Percentiles rank a stretch among this genome's conserved stretches.
phyloP scores from a whole-genome alignment of 1,140 invertebrate species.

The Drosophila tristis region DNA sequence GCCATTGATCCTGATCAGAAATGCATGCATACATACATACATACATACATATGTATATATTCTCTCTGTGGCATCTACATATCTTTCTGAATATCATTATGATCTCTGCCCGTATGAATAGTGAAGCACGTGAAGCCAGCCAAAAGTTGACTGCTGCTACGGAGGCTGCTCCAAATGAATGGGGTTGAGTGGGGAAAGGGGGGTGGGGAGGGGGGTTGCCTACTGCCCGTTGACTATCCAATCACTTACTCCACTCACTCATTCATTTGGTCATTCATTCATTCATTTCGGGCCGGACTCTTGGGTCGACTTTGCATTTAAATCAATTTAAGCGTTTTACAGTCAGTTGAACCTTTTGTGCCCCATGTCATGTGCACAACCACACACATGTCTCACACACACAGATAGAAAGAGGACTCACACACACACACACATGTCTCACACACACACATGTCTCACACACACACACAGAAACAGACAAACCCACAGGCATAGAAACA shows the following conservation, averaged over 20 bases:
- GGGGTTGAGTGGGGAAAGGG: not conserved
- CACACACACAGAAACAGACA: constrained; percentile 15
- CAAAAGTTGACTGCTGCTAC: constrained; percentile 4
- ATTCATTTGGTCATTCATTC: constrained; percentile 46
- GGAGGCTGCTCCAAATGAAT: constrained; percentile 6
- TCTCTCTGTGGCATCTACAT: too few relatives aligned
- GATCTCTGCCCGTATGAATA: too few relatives aligned
- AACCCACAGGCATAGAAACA: constrained; percentile 33
- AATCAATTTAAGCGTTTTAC: constrained; percentile 82
- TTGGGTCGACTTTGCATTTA: constrained; percentile 76
- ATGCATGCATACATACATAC: too few relatives aligned
- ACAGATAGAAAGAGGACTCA: constrained; percentile 4
- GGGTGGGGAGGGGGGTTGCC: not conserved
- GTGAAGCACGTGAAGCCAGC: too few relatives aligned
- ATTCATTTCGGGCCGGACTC: constrained; percentile 48
- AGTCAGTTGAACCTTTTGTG: constrained; percentile 80
- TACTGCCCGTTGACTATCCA: constrained; percentile 30
- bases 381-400: constrained; percentile 31
- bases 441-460: constrained; percentile 27
- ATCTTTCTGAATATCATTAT: too few relatives aligned
- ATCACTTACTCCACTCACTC: constrained; percentile 49
- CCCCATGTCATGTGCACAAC: constrained; percentile 56
- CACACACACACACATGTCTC: constrained; percentile 19
- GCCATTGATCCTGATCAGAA: too few relatives aligned
- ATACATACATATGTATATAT: too few relatives aligned